Conservation (phyloP, 2,797 vertebrate species). For the Champsocephalus esox region DNA sequence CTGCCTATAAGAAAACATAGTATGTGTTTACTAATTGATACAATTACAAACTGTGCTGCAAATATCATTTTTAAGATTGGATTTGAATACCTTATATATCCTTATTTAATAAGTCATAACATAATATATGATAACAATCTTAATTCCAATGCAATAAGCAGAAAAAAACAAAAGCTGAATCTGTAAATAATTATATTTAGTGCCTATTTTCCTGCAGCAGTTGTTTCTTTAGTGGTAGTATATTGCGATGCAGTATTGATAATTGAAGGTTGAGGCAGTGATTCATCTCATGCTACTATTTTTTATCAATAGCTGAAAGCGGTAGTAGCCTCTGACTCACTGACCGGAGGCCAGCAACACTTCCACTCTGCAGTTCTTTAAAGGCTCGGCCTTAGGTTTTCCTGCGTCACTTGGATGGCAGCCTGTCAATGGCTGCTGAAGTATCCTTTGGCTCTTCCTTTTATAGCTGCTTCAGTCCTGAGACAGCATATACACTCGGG, state of each 20-base stretch:
- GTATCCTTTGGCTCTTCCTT: constrained; percentile 59
- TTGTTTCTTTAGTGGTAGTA: not conserved
- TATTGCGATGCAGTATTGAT: not conserved
- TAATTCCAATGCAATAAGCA: not conserved
- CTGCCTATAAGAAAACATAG: too few relatives aligned
- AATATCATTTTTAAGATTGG: too few relatives aligned
- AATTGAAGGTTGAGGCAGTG: constrained; percentile 32
- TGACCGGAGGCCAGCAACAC: constrained; percentile 30
- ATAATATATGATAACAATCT: not conserved
- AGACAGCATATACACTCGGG: constrained; percentile 29
- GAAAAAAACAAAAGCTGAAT: not conserved
- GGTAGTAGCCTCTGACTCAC: constrained; percentile 28
- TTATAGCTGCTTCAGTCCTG: constrained; percentile 48
- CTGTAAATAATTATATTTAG: not conserved
- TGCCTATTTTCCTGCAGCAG: not conserved
- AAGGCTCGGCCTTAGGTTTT: constrained; percentile 42
- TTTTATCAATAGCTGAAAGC: constrained; percentile 33
- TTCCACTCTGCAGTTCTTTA: constrained; percentile 32
- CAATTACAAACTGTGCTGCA: too few relatives aligned
- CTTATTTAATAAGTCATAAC: too few relatives aligned
- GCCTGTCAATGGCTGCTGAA: constrained; percentile 47
- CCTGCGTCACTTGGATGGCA: constrained; percentile 40
- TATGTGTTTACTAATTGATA: too few relatives aligned
- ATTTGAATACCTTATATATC: too few relatives aligned
- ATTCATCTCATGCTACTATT: constrained; percentile 28